These are phyloP conservation scores for Chymomyza amoena DNA, from an alignment of 2,888 invertebrate genomes.

Conservation along the genomic window DNA sequence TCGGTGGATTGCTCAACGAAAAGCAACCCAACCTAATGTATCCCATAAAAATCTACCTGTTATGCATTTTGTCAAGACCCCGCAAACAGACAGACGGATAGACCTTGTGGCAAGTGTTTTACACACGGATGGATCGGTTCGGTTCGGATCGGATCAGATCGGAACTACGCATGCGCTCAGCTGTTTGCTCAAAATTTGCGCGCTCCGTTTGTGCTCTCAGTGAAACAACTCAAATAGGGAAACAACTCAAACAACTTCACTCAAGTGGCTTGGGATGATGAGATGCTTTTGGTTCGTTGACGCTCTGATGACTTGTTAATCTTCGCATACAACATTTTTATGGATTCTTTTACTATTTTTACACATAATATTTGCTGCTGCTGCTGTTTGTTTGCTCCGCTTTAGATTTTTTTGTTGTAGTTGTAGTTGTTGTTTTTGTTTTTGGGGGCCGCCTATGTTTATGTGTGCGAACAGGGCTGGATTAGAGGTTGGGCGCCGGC, in stretches of 20 bases:
- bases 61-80: constrained; percentile 2
- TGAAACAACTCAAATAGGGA: constrained; percentile 10
- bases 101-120: constrained; percentile 32
- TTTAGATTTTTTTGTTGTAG: constrained; percentile 26
- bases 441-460: constrained; percentile 1
- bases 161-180: constrained; percentile 39
- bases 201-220: constrained; percentile 19
- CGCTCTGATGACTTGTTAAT: constrained; percentile 47
- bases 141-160: constrained; percentile 2
- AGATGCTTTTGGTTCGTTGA: not conserved
- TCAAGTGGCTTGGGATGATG: not conserved
- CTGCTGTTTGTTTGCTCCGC: constrained; percentile 20
- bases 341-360: constrained; percentile 69
- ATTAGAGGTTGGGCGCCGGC: no score
- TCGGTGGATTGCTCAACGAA: constrained; percentile 15
- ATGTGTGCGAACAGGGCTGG: no score
- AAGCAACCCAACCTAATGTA: constrained; percentile 3
- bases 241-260: not conserved
- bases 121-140: constrained; percentile 31
- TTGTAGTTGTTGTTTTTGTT: constrained; percentile 22
- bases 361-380: constrained; percentile 42
- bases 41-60: not conserved
- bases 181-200: constrained; percentile 25
- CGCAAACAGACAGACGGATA: constrained; percentile 1
- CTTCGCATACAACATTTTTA: constrained; percentile 64